Conservation (phyloP, 2,113 vertebrate genomes). For the Otocyon megalotis region DNA sequence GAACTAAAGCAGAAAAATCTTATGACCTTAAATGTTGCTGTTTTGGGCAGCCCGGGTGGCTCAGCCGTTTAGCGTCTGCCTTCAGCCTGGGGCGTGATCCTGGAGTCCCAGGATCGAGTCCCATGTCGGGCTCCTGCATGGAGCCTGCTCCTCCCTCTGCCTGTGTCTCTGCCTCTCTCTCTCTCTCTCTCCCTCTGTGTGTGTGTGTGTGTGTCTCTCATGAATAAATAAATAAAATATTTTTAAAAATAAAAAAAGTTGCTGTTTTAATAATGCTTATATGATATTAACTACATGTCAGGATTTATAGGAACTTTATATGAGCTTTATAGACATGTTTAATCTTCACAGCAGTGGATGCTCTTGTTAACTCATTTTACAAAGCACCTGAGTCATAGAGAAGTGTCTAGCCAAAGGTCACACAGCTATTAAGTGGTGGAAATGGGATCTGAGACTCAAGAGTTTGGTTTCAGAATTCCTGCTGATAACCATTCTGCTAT, state of each 20-base stretch:
- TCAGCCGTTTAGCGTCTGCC: no score
- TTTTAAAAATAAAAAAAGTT: not conserved
- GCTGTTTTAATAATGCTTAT: not conserved
- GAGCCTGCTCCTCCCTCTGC: no score
- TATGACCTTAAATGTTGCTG: not conserved
- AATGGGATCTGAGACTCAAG: not conserved
- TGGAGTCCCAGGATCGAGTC: no score
- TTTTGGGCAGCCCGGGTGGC: no score
- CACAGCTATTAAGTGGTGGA: not conserved
- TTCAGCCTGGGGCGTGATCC: no score
- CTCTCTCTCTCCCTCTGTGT: no score
- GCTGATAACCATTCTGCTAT: not conserved
- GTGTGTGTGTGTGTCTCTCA: no score
- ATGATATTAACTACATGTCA: not conserved
- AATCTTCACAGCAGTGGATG: not conserved
- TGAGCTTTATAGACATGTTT: not conserved
- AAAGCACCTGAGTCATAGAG: constrained; percentile 13
- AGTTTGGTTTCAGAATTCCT: not conserved
- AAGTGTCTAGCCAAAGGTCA: not conserved
- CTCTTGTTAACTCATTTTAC: not conserved
- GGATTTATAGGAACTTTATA: not conserved
- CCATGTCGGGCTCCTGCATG: no score
- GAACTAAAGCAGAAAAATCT: not conserved
- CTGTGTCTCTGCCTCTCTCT: no score
- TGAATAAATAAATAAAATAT: no score